Evolutionary conservation across 2,888 invertebrate species (phyloP).

Genomic region (Lasioglossum figueresi): DNA sequence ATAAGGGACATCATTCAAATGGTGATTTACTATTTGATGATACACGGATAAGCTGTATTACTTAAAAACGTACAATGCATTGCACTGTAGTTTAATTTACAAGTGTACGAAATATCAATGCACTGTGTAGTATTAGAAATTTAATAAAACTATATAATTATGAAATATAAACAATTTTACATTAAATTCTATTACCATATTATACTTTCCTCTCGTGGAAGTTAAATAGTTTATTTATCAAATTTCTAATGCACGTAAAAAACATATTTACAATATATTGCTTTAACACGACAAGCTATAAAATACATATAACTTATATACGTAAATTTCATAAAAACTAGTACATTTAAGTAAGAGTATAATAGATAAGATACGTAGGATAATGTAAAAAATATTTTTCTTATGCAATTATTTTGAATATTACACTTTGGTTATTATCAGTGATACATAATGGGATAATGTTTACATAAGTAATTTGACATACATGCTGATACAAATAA

Average conservation of each 20-base stretch:
- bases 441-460: conserved; percentile 6
- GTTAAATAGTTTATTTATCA: conserved; percentile 22
- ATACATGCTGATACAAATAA: conserved; percentile 30
- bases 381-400: conserved; percentile 22
- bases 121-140: conserved; percentile 66
- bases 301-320: conserved; percentile 12
- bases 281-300: neutral
- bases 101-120: conserved; percentile 21
- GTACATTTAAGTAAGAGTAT: conserved; percentile 2
- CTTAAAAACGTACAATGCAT: conserved; percentile 48
- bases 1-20: neutral
- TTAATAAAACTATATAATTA: conserved; percentile 59
- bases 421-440: conserved; percentile 11
- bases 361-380: conserved; percentile 1
- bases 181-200: conserved; percentile 28
- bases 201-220: conserved; percentile 32
- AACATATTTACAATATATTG: neutral
- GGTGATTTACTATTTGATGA: conserved; percentile 19
- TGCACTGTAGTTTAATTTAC: conserved; percentile 58
- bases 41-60: conserved; percentile 39
- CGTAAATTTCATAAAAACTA: neutral
- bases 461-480: conserved; percentile 10
- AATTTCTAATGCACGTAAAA: conserved; percentile 21
- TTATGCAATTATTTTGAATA: conserved; percentile 21
- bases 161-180: conserved; percentile 31